Conservation (phyloP, 2,888 invertebrate genomes). For the Ptilodon capucinus region DNA sequence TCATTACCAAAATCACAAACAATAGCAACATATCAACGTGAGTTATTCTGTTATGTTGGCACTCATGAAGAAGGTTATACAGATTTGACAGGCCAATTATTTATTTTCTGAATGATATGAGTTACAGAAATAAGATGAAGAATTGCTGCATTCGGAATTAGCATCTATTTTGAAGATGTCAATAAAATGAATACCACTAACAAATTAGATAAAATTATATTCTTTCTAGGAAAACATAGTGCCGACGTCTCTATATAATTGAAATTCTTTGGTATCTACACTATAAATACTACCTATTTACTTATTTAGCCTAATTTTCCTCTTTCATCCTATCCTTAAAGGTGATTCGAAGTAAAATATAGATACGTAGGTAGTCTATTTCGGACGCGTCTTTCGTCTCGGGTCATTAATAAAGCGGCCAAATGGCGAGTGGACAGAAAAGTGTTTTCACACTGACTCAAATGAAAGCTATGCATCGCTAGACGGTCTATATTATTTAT, state of each 20-base stretch:
- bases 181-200: too few species aligned
- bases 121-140: too few species aligned
- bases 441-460: slow-evolving; percentile 9
- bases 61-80: background rate
- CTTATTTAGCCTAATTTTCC: too few species aligned
- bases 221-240: too few species aligned
- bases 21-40: background rate
- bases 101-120: too few species aligned
- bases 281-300: too few species aligned
- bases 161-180: too few species aligned
- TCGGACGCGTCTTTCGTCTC: slow-evolving; percentile 22
- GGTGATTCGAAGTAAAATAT: slow-evolving; percentile 15
- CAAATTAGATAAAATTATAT: too few species aligned
- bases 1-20: background rate
- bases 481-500: background rate
- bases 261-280: too few species aligned
- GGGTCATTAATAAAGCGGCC: slow-evolving; percentile 21
- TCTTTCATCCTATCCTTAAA: slow-evolving; percentile 11
- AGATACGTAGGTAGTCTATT: slow-evolving; percentile 25
- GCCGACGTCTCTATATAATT: too few species aligned
- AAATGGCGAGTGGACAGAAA: slow-evolving; percentile 18
- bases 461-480: slow-evolving; percentile 4
- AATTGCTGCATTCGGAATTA: too few species aligned
- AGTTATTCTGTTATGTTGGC: background rate
- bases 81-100: too few species aligned